phyloP scores from a whole-genome alignment of 2,888 invertebrate species.

The Acleris emargana region DNA sequence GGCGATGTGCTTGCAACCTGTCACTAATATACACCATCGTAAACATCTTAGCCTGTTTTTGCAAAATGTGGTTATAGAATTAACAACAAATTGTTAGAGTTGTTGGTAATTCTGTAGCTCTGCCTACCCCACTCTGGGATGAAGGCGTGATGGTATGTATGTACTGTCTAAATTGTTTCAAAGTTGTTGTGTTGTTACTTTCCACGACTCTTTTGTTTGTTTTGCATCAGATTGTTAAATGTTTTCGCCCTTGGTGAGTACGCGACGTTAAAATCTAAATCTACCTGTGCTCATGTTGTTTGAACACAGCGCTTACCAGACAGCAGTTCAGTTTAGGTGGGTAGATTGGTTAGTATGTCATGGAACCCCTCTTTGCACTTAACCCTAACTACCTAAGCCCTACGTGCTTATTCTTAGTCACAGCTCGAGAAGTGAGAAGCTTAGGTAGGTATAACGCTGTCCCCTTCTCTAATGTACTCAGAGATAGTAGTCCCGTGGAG shows the following conservation, averaged over 20 bases:
- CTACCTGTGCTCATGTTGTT: constrained; percentile 6
- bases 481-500: constrained; percentile 8
- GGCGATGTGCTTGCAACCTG: too few relatives aligned
- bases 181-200: neutral
- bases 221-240: neutral
- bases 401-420: neutral
- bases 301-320: constrained; percentile 1
- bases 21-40: too few relatives aligned
- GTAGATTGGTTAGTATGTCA: too few relatives aligned
- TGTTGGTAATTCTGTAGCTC: too few relatives aligned
- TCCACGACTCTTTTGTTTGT: neutral
- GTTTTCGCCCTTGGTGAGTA: neutral
- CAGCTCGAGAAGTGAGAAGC: constrained; percentile 2
- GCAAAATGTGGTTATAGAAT: too few relatives aligned
- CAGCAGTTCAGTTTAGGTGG: too few relatives aligned
- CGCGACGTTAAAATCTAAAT: neutral
- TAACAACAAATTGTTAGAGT: too few relatives aligned
- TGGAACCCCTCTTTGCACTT: constrained; percentile 3
- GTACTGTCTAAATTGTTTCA: too few relatives aligned
- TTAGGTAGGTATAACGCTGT: constrained; percentile 1
- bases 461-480: constrained; percentile 7
- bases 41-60: too few relatives aligned
- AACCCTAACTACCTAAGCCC: neutral
- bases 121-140: too few relatives aligned
- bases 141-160: too few relatives aligned